These are phyloP conservation scores for Anaspis maculata DNA, from an alignment of 2,888 invertebrate species.

Conservation along the genomic window DNA sequence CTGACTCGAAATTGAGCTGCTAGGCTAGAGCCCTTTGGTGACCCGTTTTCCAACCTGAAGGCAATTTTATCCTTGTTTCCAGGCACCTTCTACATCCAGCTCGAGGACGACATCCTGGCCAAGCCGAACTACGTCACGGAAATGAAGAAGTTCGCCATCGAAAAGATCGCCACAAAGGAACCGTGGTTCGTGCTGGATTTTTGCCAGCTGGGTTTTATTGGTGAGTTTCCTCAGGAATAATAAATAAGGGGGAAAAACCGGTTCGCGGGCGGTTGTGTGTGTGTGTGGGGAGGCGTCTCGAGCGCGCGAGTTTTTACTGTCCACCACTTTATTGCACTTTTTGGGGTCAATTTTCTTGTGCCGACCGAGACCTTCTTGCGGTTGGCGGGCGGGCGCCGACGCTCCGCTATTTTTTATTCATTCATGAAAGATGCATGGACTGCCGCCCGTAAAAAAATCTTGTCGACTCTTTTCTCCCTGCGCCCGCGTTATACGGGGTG, in stretches of 20 bases:
- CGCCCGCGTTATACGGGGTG: too few species aligned
- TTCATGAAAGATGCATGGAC: slow-evolving; percentile 11
- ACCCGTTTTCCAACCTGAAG: neutral
- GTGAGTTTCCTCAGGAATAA: slow-evolving; percentile 37
- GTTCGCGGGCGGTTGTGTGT: neutral
- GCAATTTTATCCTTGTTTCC: slow-evolving; percentile 8
- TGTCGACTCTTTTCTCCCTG: too few species aligned
- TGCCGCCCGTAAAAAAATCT: too few species aligned
- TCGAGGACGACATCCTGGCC: slow-evolving; percentile 91
- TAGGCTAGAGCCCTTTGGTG: neutral
- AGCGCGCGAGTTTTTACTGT: slow-evolving; percentile 5
- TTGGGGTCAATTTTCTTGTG: slow-evolving; percentile 2
- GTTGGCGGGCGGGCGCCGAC: too few species aligned
- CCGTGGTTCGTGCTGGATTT: slow-evolving; percentile 91
- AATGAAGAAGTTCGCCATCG: slow-evolving; percentile 75
- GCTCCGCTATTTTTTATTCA: slow-evolving; percentile 6
- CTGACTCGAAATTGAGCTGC: too few species aligned
- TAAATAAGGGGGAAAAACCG: slow-evolving; percentile 5
- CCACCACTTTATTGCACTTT: slow-evolving; percentile 10
- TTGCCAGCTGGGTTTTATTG: slow-evolving; percentile 90
- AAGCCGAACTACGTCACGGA: slow-evolving; percentile 75
- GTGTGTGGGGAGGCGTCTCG: too few species aligned
- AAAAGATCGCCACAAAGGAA: slow-evolving; percentile 63
- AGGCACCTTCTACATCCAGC: slow-evolving; percentile 82
- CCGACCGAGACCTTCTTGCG: slow-evolving; percentile 4